Percentiles rank a stretch among this genome's conserved stretches.
Evolutionary conservation across 2,888 invertebrate genomes (phyloP).

Genomic region (Sussaba pulchella): DNA sequence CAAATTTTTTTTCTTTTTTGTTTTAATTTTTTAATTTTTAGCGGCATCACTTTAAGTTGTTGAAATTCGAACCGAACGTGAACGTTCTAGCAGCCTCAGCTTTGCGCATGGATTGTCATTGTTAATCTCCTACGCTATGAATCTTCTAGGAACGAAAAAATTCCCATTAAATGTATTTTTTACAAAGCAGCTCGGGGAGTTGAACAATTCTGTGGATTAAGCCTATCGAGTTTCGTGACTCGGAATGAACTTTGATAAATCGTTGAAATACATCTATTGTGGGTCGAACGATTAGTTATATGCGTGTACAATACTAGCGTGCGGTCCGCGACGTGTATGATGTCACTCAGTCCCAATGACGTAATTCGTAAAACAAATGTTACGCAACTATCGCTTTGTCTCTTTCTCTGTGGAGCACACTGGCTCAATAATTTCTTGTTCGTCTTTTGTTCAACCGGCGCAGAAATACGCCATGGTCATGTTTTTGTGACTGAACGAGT

Average conservation of each 20-base stretch:
- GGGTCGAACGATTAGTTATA: conserved; percentile 15
- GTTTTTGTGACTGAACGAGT: neutral
- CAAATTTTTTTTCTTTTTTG: too few species aligned
- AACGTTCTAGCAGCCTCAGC: too few species aligned
- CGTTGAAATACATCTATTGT: conserved; percentile 52
- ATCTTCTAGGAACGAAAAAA: neutral
- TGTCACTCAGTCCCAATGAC: conserved; percentile 63
- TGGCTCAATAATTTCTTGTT: conserved; percentile 19
- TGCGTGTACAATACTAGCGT: neutral
- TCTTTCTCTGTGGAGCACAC: conserved; percentile 29
- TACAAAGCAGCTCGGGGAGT: conserved; percentile 6
- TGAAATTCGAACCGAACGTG: too few species aligned
- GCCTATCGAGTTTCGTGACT: conserved; percentile 4
- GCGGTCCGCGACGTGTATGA: conserved; percentile 51
- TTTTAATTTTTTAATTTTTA: too few species aligned
- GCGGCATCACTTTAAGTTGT: too few species aligned
- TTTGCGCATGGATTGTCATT: neutral
- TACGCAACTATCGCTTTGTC: conserved; percentile 34
- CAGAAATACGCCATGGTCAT: conserved; percentile 26
- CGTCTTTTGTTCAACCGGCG: conserved; percentile 23
- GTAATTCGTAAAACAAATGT: conserved; percentile 60
- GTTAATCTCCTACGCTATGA: neutral
- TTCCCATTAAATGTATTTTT: neutral
- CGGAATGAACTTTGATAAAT: conserved; percentile 24
- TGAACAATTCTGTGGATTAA: neutral